Conservation (phyloP, 2,888 invertebrate species). For the Meloe dianella region DNA sequence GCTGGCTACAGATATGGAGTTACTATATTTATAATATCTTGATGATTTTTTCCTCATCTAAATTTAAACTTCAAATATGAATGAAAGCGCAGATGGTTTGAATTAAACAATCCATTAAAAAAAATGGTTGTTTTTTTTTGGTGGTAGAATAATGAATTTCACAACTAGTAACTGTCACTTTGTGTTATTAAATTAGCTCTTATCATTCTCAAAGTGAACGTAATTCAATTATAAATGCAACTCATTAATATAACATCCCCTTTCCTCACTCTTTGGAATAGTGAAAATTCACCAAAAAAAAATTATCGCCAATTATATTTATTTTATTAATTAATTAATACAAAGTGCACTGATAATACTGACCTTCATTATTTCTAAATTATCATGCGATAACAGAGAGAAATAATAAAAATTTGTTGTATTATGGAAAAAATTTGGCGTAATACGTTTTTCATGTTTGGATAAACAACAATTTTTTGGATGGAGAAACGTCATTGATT, state of each 20-base stretch:
- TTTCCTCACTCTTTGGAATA: not conserved
- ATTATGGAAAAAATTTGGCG: not conserved
- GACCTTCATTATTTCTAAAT: not conserved
- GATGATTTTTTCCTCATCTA: constrained; percentile 31
- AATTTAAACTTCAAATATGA: constrained; percentile 45
- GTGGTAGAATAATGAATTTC: not conserved
- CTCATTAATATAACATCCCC: constrained; percentile 34
- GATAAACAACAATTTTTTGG: constrained; percentile 39
- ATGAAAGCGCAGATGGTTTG: constrained; percentile 47
- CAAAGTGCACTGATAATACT: not conserved
- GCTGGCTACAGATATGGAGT: constrained; percentile 27
- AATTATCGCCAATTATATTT: not conserved
- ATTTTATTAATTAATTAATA: not conserved
- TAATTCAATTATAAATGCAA: constrained; percentile 54
- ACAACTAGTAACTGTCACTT: constrained; percentile 20
- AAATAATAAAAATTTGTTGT: not conserved
- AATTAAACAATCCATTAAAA: constrained; percentile 41
- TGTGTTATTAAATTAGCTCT: constrained; percentile 49
- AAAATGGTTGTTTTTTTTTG: not conserved
- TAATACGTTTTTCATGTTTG: constrained; percentile 20
- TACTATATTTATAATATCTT: constrained; percentile 39
- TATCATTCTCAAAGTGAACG: constrained; percentile 46
- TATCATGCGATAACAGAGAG: not conserved
- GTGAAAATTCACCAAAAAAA: not conserved
- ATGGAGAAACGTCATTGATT: constrained; percentile 47